phyloP scores from a whole-genome alignment of 2,797 vertebrate species.

The Chelon labrosus region DNA sequence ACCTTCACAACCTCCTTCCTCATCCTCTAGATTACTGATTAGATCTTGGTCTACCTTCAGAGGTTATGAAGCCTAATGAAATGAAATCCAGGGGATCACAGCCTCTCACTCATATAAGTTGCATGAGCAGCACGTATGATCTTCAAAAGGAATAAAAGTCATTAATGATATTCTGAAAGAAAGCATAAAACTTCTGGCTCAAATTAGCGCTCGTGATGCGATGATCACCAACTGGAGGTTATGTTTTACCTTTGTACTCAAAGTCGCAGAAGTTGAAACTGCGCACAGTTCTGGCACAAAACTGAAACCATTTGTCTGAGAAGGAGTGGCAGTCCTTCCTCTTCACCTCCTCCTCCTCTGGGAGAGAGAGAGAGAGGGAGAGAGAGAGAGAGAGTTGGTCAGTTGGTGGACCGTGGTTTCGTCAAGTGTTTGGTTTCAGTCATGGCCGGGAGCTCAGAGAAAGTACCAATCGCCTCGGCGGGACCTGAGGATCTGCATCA shows the following conservation, averaged over 20 bases:
- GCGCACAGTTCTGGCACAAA: neutral
- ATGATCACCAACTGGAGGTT: conserved; percentile 1
- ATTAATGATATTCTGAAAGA: conserved; percentile 35
- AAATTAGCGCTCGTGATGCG: conserved; percentile 14
- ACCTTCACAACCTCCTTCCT: neutral
- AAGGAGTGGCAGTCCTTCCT: conserved; percentile 26
- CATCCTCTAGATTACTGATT: conserved; percentile 41
- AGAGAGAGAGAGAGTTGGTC: conserved; percentile 2
- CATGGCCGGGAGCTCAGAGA: conserved; percentile 90
- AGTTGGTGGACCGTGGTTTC: conserved; percentile 9
- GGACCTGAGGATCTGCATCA: conserved; percentile 91
- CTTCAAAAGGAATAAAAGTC: conserved; percentile 53
- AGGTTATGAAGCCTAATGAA: conserved; percentile 34
- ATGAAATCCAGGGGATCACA: conserved; percentile 38
- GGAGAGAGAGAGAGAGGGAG: conserved; percentile 12
- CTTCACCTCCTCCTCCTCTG: conserved; percentile 31
- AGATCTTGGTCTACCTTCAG: conserved; percentile 24
- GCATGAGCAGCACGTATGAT: conserved; percentile 43
- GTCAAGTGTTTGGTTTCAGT: conserved; percentile 72
- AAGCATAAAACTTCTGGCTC: conserved; percentile 17
- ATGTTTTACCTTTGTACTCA: conserved; percentile 9
- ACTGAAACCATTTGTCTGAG: conserved; percentile 12
- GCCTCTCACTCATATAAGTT: conserved; percentile 58
- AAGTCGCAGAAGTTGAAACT: conserved; percentile 3
- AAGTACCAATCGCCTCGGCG: conserved; percentile 89